Evolutionary conservation across 1,140 invertebrate genomes (phyloP), one percentile per base, ranked within the genome.

Genomic region (Rhysida immarginata): DNA sequence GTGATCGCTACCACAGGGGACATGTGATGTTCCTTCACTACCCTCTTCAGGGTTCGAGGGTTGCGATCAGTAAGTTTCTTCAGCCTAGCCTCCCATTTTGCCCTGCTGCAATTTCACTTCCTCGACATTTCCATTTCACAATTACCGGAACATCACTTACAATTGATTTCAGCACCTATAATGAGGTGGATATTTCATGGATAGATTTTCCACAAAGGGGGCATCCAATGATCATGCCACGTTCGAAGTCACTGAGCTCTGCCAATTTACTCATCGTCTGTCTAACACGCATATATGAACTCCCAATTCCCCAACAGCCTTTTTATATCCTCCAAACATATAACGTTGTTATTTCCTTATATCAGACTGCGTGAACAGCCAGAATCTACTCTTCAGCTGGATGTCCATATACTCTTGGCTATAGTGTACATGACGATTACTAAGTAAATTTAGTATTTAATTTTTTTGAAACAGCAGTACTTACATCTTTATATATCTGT

Each of bases 401-500:
- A 16, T 35, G 29, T 35, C 29, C 16, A 16, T 5, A 35, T 35
- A 35, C 29, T n/a, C n/a, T n/a, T n/a, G n/a, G n/a, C n/a, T n/a
- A n/a, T n/a, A n/a, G n/a, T n/a, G n/a, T n/a, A n/a, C n/a, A n/a
- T n/a, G n/a, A n/a, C n/a, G n/a, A 35, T 46, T 23, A 58, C 43
- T 53, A 41, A 41, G 11, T 13, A 41, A 41, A 41, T 41, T 41
- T 13, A 41, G 11, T 13, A 41, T 41, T 41, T 41, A 11, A 11
- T 11, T 41, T n/a, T 13, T 41, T n/a, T n/a, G n/a, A n/a, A n/a
- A n/a, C n/a, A n/a, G n/a, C n/a, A n/a, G 11, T 26, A 59, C 63
- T 63, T 70, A 81, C 78, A 70, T 82, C 83, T 64, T 82, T 78
- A 66, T 85, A 88, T 55, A 94, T 87, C 58, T 87, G 81, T 60